A percentile compares a stretch with the other conserved stretches of the same genome.
phyloP scores from a whole-genome alignment of 2,797 vertebrate genomes.

The Podarcis siculus region DNA sequence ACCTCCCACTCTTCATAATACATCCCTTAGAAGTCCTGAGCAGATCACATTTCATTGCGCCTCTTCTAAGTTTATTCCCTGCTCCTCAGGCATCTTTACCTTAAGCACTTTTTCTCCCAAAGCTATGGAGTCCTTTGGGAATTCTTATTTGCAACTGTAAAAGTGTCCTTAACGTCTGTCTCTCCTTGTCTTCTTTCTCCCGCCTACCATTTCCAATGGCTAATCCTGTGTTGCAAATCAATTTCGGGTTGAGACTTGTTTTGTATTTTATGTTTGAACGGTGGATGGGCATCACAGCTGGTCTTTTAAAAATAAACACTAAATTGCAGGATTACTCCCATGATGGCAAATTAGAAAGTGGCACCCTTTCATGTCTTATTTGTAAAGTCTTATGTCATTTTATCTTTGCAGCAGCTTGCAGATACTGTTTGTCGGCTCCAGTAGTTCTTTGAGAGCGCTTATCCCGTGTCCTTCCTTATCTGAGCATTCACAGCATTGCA shows the following conservation, averaged over 20 bases:
- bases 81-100: neutral
- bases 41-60: neutral
- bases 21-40: neutral
- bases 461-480: neutral
- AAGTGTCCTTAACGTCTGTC: neutral
- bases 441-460: no score
- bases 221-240: neutral
- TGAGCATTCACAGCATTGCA: neutral
- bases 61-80: neutral
- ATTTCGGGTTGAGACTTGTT: neutral
- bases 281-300: neutral
- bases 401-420: neutral
- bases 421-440: no score
- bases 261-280: neutral
- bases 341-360: neutral
- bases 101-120: neutral
- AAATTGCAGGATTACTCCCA: neutral
- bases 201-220: neutral
- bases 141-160: neutral
- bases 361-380: neutral
- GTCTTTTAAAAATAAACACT: neutral
- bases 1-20: neutral
- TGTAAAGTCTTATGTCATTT: neutral
- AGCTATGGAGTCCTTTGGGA: neutral
- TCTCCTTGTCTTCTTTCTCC: neutral